A percentile compares a stretch with the other conserved stretches of the same genome.
These are phyloP conservation scores for Colaptes auratus DNA, from an alignment of 2,113 vertebrate species.

Conservation along the genomic window DNA sequence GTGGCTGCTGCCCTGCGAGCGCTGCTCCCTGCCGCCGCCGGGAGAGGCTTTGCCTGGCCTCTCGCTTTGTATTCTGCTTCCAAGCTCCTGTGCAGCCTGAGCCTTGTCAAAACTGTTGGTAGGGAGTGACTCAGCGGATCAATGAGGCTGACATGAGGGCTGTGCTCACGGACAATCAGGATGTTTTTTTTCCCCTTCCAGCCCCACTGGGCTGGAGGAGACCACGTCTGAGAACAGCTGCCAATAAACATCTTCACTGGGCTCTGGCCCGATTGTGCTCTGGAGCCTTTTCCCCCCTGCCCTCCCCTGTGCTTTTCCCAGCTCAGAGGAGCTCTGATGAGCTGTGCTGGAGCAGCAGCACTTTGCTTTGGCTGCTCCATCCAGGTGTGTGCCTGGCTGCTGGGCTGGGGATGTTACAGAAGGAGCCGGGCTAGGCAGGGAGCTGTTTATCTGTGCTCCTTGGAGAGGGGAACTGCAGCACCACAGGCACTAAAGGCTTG, in stretches of 20 bases:
- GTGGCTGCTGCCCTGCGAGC: background rate
- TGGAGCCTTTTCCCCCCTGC: background rate
- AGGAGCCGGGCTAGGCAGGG: background rate
- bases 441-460: background rate
- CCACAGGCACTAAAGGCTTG: background rate
- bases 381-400: background rate
- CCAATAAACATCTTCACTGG: conserved; percentile 43
- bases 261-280: background rate
- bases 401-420: accelerated
- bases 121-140: conserved; percentile 72
- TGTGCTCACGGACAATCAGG: conserved; percentile 19
- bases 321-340: background rate
- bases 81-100: conserved; percentile 19
- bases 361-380: background rate
- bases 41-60: background rate
- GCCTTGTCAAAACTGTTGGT: conserved; percentile 49
- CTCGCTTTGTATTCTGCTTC: background rate
- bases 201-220: conserved; percentile 40
- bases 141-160: conserved; percentile 43
- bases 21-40: background rate
- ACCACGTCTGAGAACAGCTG: background rate
- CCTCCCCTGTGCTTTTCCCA: background rate
- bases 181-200: background rate
- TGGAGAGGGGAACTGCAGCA: background rate
- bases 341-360: background rate